phyloP scores from a whole-genome alignment of 2,797 vertebrate species.

The Enteromius fasciolatus region DNA sequence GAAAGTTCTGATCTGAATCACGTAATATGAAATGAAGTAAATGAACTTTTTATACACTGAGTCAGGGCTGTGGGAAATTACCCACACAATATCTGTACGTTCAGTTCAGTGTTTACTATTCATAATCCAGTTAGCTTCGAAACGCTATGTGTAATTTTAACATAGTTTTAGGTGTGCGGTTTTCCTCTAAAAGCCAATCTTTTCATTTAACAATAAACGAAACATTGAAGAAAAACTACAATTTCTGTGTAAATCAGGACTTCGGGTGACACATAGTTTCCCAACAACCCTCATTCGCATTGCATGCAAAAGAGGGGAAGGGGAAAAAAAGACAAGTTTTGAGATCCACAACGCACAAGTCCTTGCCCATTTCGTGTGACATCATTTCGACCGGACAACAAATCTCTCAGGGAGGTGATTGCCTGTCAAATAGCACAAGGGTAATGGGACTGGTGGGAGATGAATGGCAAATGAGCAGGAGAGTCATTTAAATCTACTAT shows the following conservation, averaged over 20 bases:
- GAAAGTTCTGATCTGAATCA: constrained; percentile 31
- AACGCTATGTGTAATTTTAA: background rate
- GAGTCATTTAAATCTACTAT: constrained; percentile 47
- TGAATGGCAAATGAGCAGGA: constrained; percentile 40
- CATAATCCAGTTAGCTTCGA: constrained; percentile 23
- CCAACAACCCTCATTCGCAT: background rate
- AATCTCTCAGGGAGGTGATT: constrained; percentile 44
- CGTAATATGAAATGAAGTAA: constrained; percentile 2
- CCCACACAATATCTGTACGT: constrained; percentile 3
- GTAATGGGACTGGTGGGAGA: constrained; percentile 51
- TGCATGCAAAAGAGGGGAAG: constrained; percentile 8
- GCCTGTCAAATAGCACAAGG: constrained; percentile 46
- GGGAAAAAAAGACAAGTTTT: constrained; percentile 20
- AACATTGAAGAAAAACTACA: background rate
- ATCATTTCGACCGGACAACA: constrained; percentile 38
- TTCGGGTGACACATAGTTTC: constrained; percentile 40
- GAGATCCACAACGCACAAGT: constrained; percentile 18
- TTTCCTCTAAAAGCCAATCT: constrained; percentile 26
- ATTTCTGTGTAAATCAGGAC: constrained; percentile 33
- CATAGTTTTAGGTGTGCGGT: constrained; percentile 8
- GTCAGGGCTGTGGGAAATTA: constrained; percentile 28
- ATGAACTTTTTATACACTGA: constrained; percentile 23
- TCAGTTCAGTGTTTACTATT: constrained; percentile 32
- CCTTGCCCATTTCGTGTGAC: constrained; percentile 45
- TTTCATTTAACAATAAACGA: constrained; percentile 32